These are phyloP conservation scores for Eremobia ochroleuca DNA, from an alignment of 2,888 invertebrate species.

Conservation along the genomic window DNA sequence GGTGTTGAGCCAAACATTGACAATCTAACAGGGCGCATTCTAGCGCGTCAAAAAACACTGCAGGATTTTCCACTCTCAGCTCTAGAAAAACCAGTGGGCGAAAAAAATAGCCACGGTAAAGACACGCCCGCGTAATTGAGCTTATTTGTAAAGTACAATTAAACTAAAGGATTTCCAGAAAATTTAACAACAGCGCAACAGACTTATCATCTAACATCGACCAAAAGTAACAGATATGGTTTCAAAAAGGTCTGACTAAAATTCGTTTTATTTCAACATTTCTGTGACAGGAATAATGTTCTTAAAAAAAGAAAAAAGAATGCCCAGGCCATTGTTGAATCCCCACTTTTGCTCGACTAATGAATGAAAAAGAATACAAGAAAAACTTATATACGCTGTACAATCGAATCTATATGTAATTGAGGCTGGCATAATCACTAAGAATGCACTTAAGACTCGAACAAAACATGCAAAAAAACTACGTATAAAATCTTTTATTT, in stretches of 20 bases:
- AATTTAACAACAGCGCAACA: background rate
- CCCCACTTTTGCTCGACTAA: background rate
- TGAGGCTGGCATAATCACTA: conserved; percentile 20
- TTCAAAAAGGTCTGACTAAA: background rate
- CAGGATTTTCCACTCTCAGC: too few relatives aligned
- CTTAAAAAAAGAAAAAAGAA: background rate
- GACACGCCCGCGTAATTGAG: too few relatives aligned
- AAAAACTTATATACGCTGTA: conserved; percentile 1
- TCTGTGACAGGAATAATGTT: background rate
- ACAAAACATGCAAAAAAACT: background rate
- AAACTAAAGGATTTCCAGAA: background rate
- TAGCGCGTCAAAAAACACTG: too few relatives aligned
- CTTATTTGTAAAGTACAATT: background rate
- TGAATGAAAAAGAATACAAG: conserved; percentile 17
- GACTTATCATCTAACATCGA: background rate
- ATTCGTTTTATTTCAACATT: background rate
- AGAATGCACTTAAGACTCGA: conserved; percentile 36
- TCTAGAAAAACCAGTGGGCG: too few relatives aligned
- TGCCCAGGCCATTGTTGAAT: background rate
- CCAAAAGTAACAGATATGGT: background rate
- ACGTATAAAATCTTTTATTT: conserved; percentile 3
- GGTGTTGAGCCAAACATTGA: background rate
- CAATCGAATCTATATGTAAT: conserved; percentile 23
- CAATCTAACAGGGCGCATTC: background rate
- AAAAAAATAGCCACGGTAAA: too few relatives aligned